phyloP scores from a whole-genome alignment of 1,140 invertebrate genomes.

The Tenebrio molitor region DNA sequence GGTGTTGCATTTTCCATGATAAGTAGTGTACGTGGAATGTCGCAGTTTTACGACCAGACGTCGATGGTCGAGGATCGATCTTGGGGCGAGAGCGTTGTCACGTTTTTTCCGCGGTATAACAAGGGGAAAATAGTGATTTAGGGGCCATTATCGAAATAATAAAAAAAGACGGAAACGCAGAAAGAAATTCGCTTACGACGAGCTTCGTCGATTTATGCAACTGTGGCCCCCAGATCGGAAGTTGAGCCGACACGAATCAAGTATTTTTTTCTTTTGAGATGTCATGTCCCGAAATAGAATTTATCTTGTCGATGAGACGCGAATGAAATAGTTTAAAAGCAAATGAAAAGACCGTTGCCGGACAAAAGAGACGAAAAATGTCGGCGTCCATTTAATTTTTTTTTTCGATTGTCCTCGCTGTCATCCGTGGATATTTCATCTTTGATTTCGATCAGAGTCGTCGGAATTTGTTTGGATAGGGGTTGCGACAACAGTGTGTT shows the following conservation, averaged over 20 bases:
- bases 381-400: neutral
- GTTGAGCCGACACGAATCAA: neutral
- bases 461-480: neutral
- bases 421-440: neutral
- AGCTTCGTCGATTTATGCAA: conserved; percentile 17
- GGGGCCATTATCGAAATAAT: conserved; percentile 7
- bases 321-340: conserved; percentile 2
- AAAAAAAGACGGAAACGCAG: conserved; percentile 9
- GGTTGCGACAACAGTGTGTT: neutral
- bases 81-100: neutral
- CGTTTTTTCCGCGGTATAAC: neutral
- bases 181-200: conserved; percentile 2
- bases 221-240: neutral
- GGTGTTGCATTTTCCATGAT: too few species aligned
- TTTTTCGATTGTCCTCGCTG: neutral
- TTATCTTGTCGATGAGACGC: neutral
- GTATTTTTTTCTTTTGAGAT: conserved; percentile 4
- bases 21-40: too few species aligned
- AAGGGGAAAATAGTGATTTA: conserved; percentile 37
- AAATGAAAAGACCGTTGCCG: neutral
- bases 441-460: neutral
- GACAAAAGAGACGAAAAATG: conserved; percentile 3
- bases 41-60: too few species aligned
- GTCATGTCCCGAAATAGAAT: conserved; percentile 14
- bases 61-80: conserved; percentile 5